Conservation (phyloP, 2,888 invertebrate genomes). For the Atethmia centrago region DNA sequence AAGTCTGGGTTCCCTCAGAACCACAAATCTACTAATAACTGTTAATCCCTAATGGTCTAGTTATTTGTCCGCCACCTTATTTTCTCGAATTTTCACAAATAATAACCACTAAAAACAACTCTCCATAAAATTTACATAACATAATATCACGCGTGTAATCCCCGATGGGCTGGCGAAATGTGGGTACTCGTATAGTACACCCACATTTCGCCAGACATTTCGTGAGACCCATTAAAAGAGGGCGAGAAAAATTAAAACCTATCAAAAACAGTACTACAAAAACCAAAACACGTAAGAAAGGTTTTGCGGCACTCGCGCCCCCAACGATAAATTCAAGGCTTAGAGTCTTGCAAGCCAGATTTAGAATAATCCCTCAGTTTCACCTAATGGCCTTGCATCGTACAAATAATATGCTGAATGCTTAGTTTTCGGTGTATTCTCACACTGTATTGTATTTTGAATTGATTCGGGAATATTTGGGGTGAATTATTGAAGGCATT, state of each 20-base stretch:
- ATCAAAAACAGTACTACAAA: background rate
- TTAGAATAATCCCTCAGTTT: slow-evolving; percentile 71
- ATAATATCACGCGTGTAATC: no score
- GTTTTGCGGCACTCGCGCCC: slow-evolving; percentile 19
- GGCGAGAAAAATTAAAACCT: no score
- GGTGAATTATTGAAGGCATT: background rate
- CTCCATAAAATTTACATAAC: background rate
- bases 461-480: background rate
- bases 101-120: background rate
- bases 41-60: background rate
- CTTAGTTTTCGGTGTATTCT: slow-evolving; percentile 16
- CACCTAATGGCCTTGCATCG: slow-evolving; percentile 68
- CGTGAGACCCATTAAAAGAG: no score
- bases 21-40: background rate
- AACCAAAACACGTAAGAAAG: slow-evolving; percentile 33
- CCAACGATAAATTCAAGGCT: slow-evolving; percentile 71
- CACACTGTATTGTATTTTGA: background rate
- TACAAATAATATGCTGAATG: slow-evolving; percentile 36
- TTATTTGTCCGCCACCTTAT: background rate
- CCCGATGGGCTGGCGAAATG: no score
- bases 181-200: no score
- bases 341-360: slow-evolving; percentile 68
- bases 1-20: no score
- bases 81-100: background rate
- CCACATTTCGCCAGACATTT: no score